Base-by-base conservation (phyloP, 1,140 invertebrate species). In the Nilaparvata lugens region DNA sequence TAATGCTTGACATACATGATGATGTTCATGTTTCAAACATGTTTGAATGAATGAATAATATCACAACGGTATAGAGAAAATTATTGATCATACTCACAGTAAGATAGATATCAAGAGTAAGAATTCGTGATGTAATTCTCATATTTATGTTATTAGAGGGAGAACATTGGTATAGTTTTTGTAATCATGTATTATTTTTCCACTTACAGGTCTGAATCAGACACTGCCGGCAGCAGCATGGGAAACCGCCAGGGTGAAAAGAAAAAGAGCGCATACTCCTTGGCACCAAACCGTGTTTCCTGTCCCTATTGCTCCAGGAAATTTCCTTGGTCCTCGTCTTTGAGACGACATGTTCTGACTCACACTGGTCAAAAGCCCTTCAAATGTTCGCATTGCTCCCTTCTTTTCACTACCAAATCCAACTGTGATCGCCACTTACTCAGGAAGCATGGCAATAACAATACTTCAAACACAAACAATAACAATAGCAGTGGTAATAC, bases 361-460 rank as follows among this genome's bases (percentile, higher is more conserved):
- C 93, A 96, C 68, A 96, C 92, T 4, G 95, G 95, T 4, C 93
- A 97, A 71, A 97, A 97, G 69, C 95, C 95, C 0, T 97, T 88
- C 76, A 92, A 95, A 70, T 97, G 95, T 73, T 85, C 87, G 1
- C 85, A 92, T 64, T 98, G 95, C 71, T 86, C 88, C 0, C 78
- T 97, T 0, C 81, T 93, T 0, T 98, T 98, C 73, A 97, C 95
- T 3, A 98, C 95, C 0, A 97, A 97, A 69, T 95, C 92, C 1
- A 98, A 98, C 72, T 93, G 95, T 71, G 95, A 97, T 67, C 85
- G 95, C 14, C 95, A 98, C 72, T 72, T 97, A 55, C 74, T 94
- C 19, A 62, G 69, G 1, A 66, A 73, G 66, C 72, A 61, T 65
- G 75, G 69, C 57, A 67, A 56, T 18, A 60, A 43, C 16, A 52